Percentiles rank a stretch among this genome's conserved stretches.
Conservation (phyloP, 2,113 vertebrate genomes). For the Tychaedon coryphoeus region DNA sequence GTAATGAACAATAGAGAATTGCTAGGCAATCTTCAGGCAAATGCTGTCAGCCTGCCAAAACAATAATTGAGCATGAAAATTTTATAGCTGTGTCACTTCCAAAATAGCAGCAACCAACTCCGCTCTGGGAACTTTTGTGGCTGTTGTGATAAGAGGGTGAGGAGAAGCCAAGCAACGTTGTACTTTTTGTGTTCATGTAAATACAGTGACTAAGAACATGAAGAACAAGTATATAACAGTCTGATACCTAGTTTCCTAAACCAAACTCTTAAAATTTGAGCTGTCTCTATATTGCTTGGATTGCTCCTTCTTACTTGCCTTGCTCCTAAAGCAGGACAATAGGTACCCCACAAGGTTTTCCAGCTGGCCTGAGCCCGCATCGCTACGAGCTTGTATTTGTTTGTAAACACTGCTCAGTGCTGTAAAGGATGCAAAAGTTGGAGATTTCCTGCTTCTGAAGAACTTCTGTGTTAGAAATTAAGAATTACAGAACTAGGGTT, state of each 20-base stretch:
- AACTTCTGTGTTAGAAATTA: neutral
- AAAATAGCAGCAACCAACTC: conserved; percentile 41
- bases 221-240: neutral
- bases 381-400: neutral
- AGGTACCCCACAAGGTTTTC: neutral
- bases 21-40: conserved; percentile 28
- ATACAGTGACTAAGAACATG: neutral
- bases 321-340: neutral
- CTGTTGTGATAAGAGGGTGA: neutral
- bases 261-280: neutral
- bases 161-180: neutral
- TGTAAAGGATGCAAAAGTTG: neutral
- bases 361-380: neutral
- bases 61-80: conserved; percentile 58
- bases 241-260: neutral
- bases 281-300: neutral
- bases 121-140: conserved; percentile 23
- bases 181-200: neutral
- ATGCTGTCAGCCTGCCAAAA: conserved; percentile 6
- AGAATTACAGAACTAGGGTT: neutral
- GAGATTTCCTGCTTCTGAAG: neutral
- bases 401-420: neutral
- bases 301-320: neutral
- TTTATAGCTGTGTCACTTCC: conserved; percentile 4
- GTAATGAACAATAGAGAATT: conserved; percentile 53